Base-by-base conservation (phyloP, 64 coral and sea anemone species). In the Montipora sp. region DNA sequence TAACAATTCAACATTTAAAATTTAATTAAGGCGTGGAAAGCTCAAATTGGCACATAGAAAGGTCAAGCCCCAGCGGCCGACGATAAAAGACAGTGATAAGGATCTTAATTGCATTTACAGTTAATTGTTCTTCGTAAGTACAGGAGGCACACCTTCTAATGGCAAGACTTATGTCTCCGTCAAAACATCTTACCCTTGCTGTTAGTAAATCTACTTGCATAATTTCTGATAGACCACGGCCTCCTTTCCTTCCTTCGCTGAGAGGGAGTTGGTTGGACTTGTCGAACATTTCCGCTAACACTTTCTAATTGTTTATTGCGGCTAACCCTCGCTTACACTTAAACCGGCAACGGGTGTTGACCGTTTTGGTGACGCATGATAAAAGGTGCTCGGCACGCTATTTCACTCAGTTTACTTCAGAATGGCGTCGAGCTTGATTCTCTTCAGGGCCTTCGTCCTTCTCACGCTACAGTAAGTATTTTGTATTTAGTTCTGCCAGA, bases 61-160 rank as follows among this genome's bases (percentile, higher is more conserved):
- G 95, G 95, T 98, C 95, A 97, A 87, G 59, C 90, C 86, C 92
- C 88, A 83, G 88, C 87, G 90, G 88, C 75, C 95, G 92, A 89
- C 90, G 90, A 93, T 94, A 94, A 92, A 94, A 92, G 83, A 87
- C 92, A 47, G 74, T 83, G 95, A 98, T 98, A 98, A 97, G 60
- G 76, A 98, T 98, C 95, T 98, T 98, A 98, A 98, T 98, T 98
- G 88, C 95, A 98, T 94, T 98, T 98, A 90, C 92, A 94, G 92
- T 94, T 92, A 94, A 98, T 98, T 98, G 95, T 98, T 98, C 88
- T 80, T 77, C 43, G 79, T 48, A 55, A 90, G 93, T 65, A 90
- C 82, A 89, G 84, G 45, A 49, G 87, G 82, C 87, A 89, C 87
- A 84, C 93, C 88, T 90, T 10, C 83, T 94, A 79, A 81, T 94